These are phyloP conservation scores for Allobates femoralis DNA, from an alignment of 2,797 vertebrate genomes.

Conservation along the genomic window DNA sequence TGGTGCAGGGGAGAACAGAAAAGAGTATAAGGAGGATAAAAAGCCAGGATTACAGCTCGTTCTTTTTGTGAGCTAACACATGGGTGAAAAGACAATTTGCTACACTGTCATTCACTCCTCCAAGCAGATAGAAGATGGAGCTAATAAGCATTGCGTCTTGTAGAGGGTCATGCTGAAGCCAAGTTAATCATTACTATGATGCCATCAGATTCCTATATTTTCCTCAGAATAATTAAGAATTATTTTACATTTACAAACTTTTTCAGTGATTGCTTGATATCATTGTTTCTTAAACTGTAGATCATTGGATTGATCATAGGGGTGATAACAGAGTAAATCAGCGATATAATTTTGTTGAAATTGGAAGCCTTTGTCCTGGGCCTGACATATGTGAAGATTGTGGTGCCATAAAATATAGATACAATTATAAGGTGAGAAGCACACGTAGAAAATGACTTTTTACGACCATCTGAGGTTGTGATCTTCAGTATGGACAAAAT, in stretches of 20 bases:
- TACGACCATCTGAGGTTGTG: slow-evolving; percentile 31
- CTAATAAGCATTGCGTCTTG: neutral
- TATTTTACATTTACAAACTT: neutral
- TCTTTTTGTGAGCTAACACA: too few species aligned
- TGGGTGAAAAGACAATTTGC: neutral
- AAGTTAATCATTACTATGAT: neutral
- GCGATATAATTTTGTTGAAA: slow-evolving; percentile 68
- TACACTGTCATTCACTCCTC: too few species aligned
- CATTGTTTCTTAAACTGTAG: slow-evolving; percentile 68
- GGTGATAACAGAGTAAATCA: slow-evolving; percentile 69
- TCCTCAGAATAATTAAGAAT: neutral
- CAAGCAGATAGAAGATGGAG: neutral
- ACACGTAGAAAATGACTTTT: slow-evolving; percentile 43
- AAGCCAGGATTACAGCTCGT: too few species aligned
- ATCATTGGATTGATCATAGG: slow-evolving; percentile 70
- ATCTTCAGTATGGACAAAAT: slow-evolving; percentile 52
- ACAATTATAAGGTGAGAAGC: slow-evolving; percentile 49
- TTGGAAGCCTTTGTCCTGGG: slow-evolving; percentile 68
- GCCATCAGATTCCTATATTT: neutral
- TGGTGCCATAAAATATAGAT: slow-evolving; percentile 53
- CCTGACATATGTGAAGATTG: slow-evolving; percentile 67
- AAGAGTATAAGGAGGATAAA: neutral
- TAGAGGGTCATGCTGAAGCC: neutral
- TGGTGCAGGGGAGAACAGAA: too few species aligned
- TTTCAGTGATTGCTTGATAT: slow-evolving; percentile 65